phyloP scores from a whole-genome alignment of 2,113 vertebrate species.

The Burhinus oedicnemus region DNA sequence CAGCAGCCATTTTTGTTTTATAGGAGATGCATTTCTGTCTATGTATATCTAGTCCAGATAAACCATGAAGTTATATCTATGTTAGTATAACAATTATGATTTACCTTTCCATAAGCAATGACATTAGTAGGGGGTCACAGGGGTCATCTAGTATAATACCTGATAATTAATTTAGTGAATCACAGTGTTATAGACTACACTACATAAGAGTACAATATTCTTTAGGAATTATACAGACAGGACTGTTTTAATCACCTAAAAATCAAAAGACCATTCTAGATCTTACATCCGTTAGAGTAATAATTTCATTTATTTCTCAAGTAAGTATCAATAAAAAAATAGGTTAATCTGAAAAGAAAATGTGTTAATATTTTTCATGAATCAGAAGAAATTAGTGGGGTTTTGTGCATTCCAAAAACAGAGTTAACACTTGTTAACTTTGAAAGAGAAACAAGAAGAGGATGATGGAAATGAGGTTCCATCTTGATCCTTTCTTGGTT shows the following conservation, averaged over 20 bases:
- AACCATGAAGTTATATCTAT: background rate
- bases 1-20: background rate
- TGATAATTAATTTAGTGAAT: background rate
- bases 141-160: background rate
- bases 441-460: background rate
- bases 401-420: background rate
- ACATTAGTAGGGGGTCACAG: background rate
- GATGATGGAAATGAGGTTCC: background rate
- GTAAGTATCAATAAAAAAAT: background rate
- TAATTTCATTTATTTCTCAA: background rate
- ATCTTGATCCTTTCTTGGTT: background rate
- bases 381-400: background rate
- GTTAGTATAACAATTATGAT: background rate
- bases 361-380: background rate
- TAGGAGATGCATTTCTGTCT: background rate
- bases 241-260: background rate
- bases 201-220: background rate
- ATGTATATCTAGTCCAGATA: background rate
- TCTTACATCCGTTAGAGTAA: background rate
- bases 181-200: background rate
- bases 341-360: background rate
- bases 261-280: background rate
- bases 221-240: background rate
- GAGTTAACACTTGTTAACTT: background rate
- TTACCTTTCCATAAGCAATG: background rate